Base-by-base conservation (phyloP, 1,140 invertebrate species). In the Brachionus sp. region DNA sequence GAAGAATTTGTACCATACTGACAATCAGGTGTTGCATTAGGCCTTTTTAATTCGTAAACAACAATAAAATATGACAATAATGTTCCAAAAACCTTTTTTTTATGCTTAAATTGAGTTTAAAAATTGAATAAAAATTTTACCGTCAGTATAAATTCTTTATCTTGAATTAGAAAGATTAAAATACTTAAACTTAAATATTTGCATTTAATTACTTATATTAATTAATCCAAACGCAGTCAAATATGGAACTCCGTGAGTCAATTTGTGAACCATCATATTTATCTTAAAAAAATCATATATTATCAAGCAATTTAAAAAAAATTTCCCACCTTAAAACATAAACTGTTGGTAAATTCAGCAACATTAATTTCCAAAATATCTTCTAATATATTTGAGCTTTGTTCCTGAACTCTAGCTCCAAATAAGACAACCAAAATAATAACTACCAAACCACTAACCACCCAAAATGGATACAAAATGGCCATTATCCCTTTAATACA, bases 401-500 rank as follows among this genome's bases (percentile, higher is more conserved):
- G 25, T 4, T 19, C 39, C 12, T 44, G 19, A 10, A 80, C 23
- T 35, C 9, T 66, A 13, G 50, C 13, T 0, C 46, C 77, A 29
- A 64, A 39, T 4, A 62, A 0, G n/a, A 62, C 25, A 19, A 7
- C 35, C 42, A 80, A 42, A 0, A 80, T 19, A 0, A 80, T 23
- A 37, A 80, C 10, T 10, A 39, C 0, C n/a, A 13, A 5, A 64
- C 23, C 50, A 42, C 4, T 39, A 2, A 80, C 3, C 1, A 6
- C 7, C 77, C 77, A 80, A 66, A 80, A 80, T 19, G 77, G 77
- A 62, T 42, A 44, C 16, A 80, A 23, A 66, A 80, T 12, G 9
- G 19, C n/a, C 35, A 62, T 57, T 10, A 80, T 80, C 19, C 50
- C 50, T 5, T 80, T 9, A 23, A 80, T 44, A 12, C 77, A 80